Evolutionary conservation across 2,888 invertebrate species (phyloP), one percentile per base, ranked within the genome.

Genomic region (Margaritifera margaritifera): DNA sequence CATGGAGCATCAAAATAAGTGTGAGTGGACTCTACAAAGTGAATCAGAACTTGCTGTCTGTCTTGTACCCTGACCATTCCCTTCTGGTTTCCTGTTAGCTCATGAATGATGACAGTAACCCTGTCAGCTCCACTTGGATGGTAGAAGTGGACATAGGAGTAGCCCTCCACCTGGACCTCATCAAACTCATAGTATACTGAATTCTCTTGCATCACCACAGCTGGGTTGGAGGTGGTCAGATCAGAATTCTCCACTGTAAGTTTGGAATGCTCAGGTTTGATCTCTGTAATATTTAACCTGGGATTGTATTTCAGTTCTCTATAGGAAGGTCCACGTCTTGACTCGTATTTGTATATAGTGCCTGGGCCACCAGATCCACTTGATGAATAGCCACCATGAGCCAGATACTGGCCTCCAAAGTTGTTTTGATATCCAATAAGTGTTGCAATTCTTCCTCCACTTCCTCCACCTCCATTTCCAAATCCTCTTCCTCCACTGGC

Each of bases 231-330:
- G 25, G 84, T 84, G n/a, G 50, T 50, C 6, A 77, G 70, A 42
- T 75, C 59, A 18, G 57, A 67, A 69, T 83, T 84, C 59, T 82
- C 81, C 31, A 84, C 77, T 2, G 69, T 74, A 59, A 85, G 70
- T 65, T 81, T 83, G 42, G 69, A 65, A 64, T 84, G 84, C 68
- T 84, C 84, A 22, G 85, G 83, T 61, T 79, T 69, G 11, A 84
- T 69, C 8, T 64, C 58, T 18, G 82, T 83, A 22, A 54, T 62
- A 63, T 84, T 82, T 2, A 84, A 69, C 59, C 79, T 70, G 3
- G 82, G 84, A 54, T 84, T 78, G 69, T 84, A 85, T 56, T 85
- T 85, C 19, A 85, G 75, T 61, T 85, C 84, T 57, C 85, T 70
- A 74, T 85, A 85, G 53, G 75, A 69, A 11, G 85, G 84, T 6